Evolutionary conservation across 2,113 vertebrate genomes (phyloP).

Genomic region (Zapus hudsonius): DNA sequence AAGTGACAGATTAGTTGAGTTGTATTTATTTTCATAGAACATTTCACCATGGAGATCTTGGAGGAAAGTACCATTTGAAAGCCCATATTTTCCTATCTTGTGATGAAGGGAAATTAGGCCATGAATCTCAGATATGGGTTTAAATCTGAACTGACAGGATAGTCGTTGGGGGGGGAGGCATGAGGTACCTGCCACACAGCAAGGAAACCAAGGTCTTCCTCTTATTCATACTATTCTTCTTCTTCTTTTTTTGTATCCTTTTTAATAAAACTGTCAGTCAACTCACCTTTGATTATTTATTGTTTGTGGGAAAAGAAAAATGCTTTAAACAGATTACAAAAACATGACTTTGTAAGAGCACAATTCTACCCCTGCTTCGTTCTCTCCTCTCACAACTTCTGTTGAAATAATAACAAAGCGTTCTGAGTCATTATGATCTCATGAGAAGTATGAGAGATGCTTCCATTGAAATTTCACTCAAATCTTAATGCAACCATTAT

Average conservation of each 20-base stretch:
- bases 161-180: background rate
- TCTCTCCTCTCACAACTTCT: background rate
- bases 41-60: background rate
- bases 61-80: background rate
- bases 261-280: constrained; percentile 22
- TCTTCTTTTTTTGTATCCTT: constrained; percentile 31
- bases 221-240: background rate
- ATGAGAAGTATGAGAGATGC: constrained; percentile 64
- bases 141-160: background rate
- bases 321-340: background rate
- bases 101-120: background rate
- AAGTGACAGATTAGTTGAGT: background rate
- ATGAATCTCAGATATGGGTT: background rate
- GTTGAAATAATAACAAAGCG: constrained; percentile 56
- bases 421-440: constrained; percentile 75
- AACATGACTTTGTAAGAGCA: constrained; percentile 44
- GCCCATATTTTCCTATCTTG: background rate
- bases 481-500: constrained; percentile 78
- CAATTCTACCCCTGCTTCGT: background rate
- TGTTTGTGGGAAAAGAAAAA: constrained; percentile 21
- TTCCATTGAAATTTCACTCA: constrained; percentile 78
- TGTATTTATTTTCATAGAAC: background rate
- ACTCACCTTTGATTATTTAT: constrained; percentile 57
- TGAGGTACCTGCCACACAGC: background rate
- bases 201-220: background rate